phyloP scores from a whole-genome alignment of 2,888 invertebrate species.

The Dryadula phaetusa region DNA sequence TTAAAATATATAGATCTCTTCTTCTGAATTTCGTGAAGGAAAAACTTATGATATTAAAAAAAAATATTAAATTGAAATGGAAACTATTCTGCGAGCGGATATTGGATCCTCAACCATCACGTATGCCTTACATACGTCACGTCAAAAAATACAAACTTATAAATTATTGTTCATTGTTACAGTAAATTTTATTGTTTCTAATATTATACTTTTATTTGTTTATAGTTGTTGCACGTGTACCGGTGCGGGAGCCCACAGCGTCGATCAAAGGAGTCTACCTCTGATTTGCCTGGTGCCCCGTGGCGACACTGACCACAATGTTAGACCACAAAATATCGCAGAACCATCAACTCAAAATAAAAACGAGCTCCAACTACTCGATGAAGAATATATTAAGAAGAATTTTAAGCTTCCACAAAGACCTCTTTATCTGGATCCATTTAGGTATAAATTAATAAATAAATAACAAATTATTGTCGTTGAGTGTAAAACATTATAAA shows the following conservation, averaged over 20 bases:
- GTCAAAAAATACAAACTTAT: no score
- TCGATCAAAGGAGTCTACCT: slow-evolving; percentile 53
- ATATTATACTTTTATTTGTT: slow-evolving; percentile 15
- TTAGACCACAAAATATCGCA: slow-evolving; percentile 46
- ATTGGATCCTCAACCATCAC: no score
- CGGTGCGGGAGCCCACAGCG: slow-evolving; percentile 45
- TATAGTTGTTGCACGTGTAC: slow-evolving; percentile 67
- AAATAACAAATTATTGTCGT: no score
- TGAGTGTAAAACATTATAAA: no score
- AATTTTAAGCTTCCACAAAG: slow-evolving; percentile 70
- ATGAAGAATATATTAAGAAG: slow-evolving; percentile 69
- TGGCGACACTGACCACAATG: slow-evolving; percentile 47
- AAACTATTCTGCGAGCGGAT: no score
- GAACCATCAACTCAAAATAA: slow-evolving; percentile 34
- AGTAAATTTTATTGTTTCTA: slow-evolving; percentile 29
- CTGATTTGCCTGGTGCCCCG: slow-evolving; percentile 74
- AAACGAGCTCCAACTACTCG: slow-evolving; percentile 61
- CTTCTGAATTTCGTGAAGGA: no score
- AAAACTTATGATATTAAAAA: no score
- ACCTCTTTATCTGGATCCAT: slow-evolving; percentile 70
- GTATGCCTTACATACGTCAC: no score
- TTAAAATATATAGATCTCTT: no score
- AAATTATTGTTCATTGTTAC: no score
- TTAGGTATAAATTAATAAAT: slow-evolving; percentile 54
- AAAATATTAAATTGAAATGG: no score